Conservation (phyloP, 2,113 vertebrate genomes). For the Cygnus buccinator region DNA sequence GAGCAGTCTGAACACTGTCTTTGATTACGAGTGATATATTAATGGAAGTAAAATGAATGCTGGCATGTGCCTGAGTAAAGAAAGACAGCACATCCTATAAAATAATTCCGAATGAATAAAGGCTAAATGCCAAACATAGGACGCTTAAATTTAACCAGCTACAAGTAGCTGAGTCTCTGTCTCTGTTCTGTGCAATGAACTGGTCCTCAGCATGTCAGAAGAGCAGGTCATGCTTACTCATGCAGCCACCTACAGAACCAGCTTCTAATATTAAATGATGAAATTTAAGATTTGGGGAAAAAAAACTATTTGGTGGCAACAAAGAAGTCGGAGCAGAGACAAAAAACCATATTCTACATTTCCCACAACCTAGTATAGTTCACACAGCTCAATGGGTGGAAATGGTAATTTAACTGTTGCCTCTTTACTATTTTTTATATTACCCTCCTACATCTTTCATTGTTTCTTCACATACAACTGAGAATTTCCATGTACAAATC, state of each 20-base stretch:
- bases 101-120: background rate
- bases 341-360: background rate
- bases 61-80: background rate
- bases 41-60: background rate
- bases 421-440: background rate
- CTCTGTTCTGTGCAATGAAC: background rate
- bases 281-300: background rate
- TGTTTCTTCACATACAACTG: background rate
- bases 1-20: background rate
- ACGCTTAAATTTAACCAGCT: background rate
- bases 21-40: background rate
- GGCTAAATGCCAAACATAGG: background rate
- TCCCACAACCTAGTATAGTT: background rate
- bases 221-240: background rate
- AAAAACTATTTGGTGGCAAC: background rate
- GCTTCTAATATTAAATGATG: background rate
- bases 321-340: background rate
- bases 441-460: background rate
- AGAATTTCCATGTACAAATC: background rate
- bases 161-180: background rate
- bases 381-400: background rate
- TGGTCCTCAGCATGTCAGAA: background rate
- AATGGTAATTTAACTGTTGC: background rate
- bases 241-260: background rate
- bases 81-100: background rate